phyloP scores from a whole-genome alignment of 1,140 invertebrate genomes.

The Anadara kagoshimensis region DNA sequence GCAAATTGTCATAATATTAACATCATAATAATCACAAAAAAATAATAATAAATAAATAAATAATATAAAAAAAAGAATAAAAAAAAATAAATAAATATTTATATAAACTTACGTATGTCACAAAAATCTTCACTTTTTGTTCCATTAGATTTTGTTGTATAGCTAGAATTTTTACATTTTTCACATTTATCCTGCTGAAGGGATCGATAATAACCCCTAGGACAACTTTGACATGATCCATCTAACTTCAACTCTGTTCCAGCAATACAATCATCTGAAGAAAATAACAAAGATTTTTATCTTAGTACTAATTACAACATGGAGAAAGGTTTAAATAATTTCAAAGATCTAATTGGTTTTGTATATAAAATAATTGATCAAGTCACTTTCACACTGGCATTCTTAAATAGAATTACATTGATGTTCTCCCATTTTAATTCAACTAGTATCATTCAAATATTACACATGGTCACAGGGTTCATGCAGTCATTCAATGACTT shows the following conservation, averaged over 20 bases:
- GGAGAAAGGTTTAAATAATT: too few species aligned
- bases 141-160: conserved; percentile 4
- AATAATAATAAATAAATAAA: too few species aligned
- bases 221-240: conserved; percentile 15
- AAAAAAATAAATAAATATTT: too few species aligned
- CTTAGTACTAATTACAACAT: background rate
- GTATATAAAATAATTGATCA: background rate
- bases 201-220: conserved; percentile 12
- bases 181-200: conserved; percentile 10
- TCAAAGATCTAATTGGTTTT: background rate
- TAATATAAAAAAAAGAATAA: too few species aligned
- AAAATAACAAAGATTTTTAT: background rate
- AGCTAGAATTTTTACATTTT: background rate
- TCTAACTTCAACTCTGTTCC: conserved; percentile 21
- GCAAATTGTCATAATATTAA: too few species aligned
- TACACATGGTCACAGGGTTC: background rate
- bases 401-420: background rate
- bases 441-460: background rate
- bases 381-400: background rate
- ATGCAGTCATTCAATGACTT: background rate
- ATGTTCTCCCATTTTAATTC: background rate
- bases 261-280: conserved; percentile 18
- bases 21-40: too few species aligned
- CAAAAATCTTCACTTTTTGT: background rate
- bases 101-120: conserved; percentile 24